These are phyloP conservation scores for Notechis scutatus DNA, from an alignment of 2,113 vertebrate species.

Conservation along the genomic window DNA sequence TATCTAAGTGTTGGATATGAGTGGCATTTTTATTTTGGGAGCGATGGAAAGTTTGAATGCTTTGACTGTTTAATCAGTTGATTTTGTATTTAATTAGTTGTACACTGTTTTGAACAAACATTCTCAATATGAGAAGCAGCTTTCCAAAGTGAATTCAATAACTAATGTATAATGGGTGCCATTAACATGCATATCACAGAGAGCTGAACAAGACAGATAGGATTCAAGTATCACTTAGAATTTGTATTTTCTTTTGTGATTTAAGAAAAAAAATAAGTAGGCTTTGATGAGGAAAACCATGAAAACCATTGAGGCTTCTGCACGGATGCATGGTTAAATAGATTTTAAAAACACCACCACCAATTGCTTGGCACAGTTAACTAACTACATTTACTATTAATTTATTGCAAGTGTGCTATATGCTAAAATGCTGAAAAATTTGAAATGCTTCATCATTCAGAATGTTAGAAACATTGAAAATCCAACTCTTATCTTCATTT, in stretches of 20 bases:
- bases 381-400: slow-evolving; percentile 56
- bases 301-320: slow-evolving; percentile 37
- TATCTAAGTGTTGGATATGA: neutral
- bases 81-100: neutral
- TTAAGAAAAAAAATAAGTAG: neutral
- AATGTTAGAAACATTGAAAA: slow-evolving; percentile 39
- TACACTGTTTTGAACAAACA: neutral
- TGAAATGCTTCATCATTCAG: slow-evolving; percentile 47
- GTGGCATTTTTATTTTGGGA: neutral
- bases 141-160: neutral
- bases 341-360: slow-evolving; percentile 14
- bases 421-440: slow-evolving; percentile 42
- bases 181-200: neutral
- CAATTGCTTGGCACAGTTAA: slow-evolving; percentile 54
- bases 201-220: neutral
- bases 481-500: slow-evolving; percentile 11
- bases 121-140: neutral
- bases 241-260: slow-evolving; percentile 16
- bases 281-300: slow-evolving; percentile 31
- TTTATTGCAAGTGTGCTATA: slow-evolving; percentile 61
- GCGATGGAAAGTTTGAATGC: neutral
- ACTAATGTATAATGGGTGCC: neutral
- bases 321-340: slow-evolving; percentile 55
- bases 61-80: neutral
- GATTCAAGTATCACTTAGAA: slow-evolving; percentile 8